Conservation (phyloP, 2,113 vertebrate species). For the Abramis brama region DNA sequence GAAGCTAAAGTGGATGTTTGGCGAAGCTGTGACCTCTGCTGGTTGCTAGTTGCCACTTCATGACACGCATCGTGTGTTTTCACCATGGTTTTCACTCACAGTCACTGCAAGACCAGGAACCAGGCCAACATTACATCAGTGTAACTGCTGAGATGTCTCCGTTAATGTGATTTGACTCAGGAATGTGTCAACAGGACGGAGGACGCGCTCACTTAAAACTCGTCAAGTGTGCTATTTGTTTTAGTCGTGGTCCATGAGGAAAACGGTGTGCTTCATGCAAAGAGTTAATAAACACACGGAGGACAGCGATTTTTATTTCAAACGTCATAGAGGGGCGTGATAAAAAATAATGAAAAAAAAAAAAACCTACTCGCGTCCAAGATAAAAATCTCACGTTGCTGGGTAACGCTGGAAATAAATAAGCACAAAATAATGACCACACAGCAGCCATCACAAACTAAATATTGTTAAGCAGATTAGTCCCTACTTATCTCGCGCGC, state of each 20-base stretch:
- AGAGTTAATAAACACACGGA: conserved; percentile 50
- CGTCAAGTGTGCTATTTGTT: background rate
- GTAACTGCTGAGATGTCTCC: background rate
- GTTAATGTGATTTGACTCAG: background rate
- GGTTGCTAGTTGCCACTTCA: background rate
- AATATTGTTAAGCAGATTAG: background rate
- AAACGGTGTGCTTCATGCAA: background rate
- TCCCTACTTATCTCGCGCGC: conserved; percentile 11
- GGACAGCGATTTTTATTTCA: conserved; percentile 43
- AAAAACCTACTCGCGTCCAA: conserved; percentile 10
- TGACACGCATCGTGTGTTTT: conserved; percentile 7
- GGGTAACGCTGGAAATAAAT: conserved; percentile 23
- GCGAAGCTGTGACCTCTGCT: background rate
- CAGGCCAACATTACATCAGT: conserved; percentile 7
- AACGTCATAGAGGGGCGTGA: conserved; percentile 56
- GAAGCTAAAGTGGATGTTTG: background rate
- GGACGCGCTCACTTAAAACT: background rate
- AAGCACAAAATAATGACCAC: conserved; percentile 2
- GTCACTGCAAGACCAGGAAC: background rate
- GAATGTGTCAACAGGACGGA: background rate
- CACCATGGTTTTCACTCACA: no score
- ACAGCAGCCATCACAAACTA: background rate
- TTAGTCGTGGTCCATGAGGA: background rate
- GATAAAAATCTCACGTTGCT: conserved; percentile 22
- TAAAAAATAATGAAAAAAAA: background rate